These are phyloP conservation scores for Trichacis sp. DNA, from an alignment of 2,888 invertebrate genomes.

Conservation along the genomic window DNA sequence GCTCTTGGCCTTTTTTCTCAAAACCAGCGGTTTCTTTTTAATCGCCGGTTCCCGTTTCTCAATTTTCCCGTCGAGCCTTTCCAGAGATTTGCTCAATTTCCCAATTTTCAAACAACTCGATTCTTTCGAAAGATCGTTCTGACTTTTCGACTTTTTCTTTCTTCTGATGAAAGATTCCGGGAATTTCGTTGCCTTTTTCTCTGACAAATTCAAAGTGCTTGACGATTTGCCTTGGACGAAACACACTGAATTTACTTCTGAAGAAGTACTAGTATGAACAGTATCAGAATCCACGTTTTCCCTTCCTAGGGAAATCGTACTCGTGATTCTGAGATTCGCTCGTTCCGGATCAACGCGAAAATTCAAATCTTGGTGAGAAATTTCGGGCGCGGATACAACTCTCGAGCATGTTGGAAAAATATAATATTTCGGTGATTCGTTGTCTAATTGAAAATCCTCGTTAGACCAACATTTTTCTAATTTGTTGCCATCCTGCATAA, in stretches of 20 bases:
- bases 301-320: slow-evolving; percentile 50
- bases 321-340: slow-evolving; percentile 46
- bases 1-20: slow-evolving; percentile 52
- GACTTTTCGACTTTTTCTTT: slow-evolving; percentile 48
- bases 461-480: slow-evolving; percentile 58
- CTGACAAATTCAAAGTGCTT: slow-evolving; percentile 3
- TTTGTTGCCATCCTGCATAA: slow-evolving; percentile 51
- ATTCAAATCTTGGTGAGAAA: slow-evolving; percentile 46
- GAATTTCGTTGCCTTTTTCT: slow-evolving; percentile 45
- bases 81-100: slow-evolving; percentile 45
- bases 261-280: slow-evolving; percentile 20
- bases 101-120: slow-evolving; percentile 26
- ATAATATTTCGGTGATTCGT: slow-evolving; percentile 48
- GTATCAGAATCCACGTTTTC: slow-evolving; percentile 37
- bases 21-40: slow-evolving; percentile 32
- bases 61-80: slow-evolving; percentile 30
- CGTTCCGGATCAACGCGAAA: slow-evolving; percentile 44
- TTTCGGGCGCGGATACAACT: slow-evolving; percentile 57
- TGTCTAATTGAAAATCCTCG: slow-evolving; percentile 41
- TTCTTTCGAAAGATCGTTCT: slow-evolving; percentile 40
- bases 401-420: slow-evolving; percentile 55
- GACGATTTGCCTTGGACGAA: slow-evolving; percentile 17
- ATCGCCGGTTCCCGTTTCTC: slow-evolving; percentile 26
- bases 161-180: slow-evolving; percentile 52
- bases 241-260: slow-evolving; percentile 35